These are phyloP conservation scores for Dinocampus coccinellae DNA, from an alignment of 2,888 invertebrate genomes.

Conservation along the genomic window DNA sequence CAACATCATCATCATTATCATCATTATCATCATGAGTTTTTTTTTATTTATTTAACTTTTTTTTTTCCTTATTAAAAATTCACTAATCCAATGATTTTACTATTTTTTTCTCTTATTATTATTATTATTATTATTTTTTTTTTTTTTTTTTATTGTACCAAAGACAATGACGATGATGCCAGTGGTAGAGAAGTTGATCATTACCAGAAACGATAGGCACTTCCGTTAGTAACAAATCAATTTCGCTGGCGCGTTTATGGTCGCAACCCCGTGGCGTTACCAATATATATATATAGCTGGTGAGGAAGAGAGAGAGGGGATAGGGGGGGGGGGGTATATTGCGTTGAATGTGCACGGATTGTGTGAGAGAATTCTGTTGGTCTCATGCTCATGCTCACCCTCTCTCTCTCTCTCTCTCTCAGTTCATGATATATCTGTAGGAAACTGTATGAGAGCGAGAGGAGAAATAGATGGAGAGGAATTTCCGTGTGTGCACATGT, in stretches of 20 bases:
- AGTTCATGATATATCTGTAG: constrained; percentile 23
- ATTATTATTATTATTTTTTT: too few relatives aligned
- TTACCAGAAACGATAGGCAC: constrained; percentile 66
- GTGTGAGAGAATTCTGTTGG: constrained; percentile 31
- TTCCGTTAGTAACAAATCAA: constrained; percentile 69
- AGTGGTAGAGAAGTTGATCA: constrained; percentile 54
- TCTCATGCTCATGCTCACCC: too few relatives aligned
- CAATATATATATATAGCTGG: constrained; percentile 49
- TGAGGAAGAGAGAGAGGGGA: constrained; percentile 52
- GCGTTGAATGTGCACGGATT: constrained; percentile 35
- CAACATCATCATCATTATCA: constrained; percentile 30
- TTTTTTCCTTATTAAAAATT: too few relatives aligned
- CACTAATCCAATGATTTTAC: neutral
- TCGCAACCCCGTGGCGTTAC: constrained; percentile 60
- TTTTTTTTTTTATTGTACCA: too few relatives aligned
- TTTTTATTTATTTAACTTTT: too few relatives aligned
- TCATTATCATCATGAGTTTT: too few relatives aligned
- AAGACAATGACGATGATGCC: constrained; percentile 58
- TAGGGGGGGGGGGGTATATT: constrained; percentile 51
- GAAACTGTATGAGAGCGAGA: neutral
- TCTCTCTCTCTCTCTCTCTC: constrained; percentile 16
- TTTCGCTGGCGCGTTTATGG: constrained; percentile 65
- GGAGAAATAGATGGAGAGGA: neutral
- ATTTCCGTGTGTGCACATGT: constrained; percentile 31
- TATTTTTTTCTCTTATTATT: neutral